A percentile compares a stretch with the other conserved stretches of the same genome.
Conservation (phyloP, 1,140 invertebrate species). For the Lamellibrachia luymesi region DNA sequence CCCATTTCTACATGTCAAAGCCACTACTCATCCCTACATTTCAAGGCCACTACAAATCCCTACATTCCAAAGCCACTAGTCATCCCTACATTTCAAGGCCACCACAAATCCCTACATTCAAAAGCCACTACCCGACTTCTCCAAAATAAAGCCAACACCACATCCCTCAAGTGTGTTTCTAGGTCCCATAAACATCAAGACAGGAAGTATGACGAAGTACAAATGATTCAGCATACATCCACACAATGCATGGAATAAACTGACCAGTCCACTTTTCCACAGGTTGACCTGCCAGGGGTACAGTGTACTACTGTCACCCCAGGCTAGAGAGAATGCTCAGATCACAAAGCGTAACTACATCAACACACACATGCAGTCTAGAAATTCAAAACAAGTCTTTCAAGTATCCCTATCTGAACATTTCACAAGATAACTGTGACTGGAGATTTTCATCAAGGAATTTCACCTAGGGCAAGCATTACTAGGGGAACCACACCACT, state of each 20-base stretch:
- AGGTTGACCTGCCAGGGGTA: too few relatives aligned
- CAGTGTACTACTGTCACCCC: too few relatives aligned
- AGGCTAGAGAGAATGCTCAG: background rate
- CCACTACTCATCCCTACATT: too few relatives aligned
- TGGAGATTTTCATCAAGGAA: background rate
- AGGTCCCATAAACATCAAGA: too few relatives aligned
- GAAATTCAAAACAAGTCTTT: background rate
- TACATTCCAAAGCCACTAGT: background rate
- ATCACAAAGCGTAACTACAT: background rate
- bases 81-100: background rate
- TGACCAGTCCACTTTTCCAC: too few relatives aligned
- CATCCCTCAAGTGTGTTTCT: background rate
- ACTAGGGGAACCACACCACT: background rate
- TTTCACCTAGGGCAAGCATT: background rate
- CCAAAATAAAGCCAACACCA: background rate
- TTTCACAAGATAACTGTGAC: background rate
- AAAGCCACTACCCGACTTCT: background rate
- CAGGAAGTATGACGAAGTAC: too few relatives aligned
- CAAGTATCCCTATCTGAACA: background rate
- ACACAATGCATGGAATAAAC: too few relatives aligned
- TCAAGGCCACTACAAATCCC: background rate
- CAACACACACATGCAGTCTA: background rate
- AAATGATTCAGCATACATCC: too few relatives aligned
- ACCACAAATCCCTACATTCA: background rate
- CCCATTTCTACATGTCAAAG: too few relatives aligned